phyloP scores from a whole-genome alignment of 2,888 invertebrate genomes.

The Limnephilus rhombicus region DNA sequence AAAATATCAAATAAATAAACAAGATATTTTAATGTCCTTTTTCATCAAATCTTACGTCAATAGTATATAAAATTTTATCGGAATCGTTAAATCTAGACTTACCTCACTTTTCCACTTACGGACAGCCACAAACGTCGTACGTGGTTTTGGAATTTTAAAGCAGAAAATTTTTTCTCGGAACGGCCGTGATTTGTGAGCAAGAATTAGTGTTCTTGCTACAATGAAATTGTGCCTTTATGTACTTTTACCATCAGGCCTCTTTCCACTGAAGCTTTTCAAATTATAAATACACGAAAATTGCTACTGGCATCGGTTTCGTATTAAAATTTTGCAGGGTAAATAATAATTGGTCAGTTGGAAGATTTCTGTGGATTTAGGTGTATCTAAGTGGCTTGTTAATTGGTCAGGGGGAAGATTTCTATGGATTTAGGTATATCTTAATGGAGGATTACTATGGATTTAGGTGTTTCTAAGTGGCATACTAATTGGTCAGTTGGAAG shows the following conservation, averaged over 20 bases:
- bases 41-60: neutral
- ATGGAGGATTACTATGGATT: too few relatives aligned
- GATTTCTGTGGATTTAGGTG: neutral
- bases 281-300: neutral
- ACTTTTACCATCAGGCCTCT: neutral
- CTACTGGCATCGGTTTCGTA: neutral
- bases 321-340: neutral
- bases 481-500: too few relatives aligned
- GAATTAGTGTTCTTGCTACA: neutral
- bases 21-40: too few relatives aligned
- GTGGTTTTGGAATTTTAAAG: neutral
- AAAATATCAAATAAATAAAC: too few relatives aligned
- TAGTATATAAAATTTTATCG: neutral
- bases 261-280: neutral
- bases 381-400: neutral
- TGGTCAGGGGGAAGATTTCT: neutral
- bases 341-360: neutral
- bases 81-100: neutral
- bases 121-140: neutral
- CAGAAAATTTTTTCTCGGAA: neutral
- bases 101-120: neutral
- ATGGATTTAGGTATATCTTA: too few relatives aligned
- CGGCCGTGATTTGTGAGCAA: neutral
- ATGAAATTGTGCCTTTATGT: conserved; percentile 6
- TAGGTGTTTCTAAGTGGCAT: too few relatives aligned